These are phyloP conservation scores for Galaxias olidus DNA, from an alignment of 2,797 vertebrate genomes.

Conservation along the genomic window DNA sequence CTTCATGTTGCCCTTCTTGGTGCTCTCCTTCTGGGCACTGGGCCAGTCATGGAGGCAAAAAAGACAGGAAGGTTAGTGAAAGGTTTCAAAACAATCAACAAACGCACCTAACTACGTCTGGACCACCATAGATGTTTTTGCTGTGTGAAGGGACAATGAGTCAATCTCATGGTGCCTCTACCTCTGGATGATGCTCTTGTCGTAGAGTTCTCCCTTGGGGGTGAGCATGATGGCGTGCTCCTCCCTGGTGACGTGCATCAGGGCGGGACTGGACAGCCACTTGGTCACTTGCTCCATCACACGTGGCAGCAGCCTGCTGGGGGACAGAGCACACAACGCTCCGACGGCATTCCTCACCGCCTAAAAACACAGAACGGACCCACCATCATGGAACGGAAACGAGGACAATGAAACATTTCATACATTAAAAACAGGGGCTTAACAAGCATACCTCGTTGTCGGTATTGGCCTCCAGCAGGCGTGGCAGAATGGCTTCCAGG, in stretches of 20 bases:
- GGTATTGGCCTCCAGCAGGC: slow-evolving; percentile 75
- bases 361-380: slow-evolving; percentile 61
- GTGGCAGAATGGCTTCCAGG: slow-evolving; percentile 82
- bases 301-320: slow-evolving; percentile 83
- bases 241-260: slow-evolving; percentile 86
- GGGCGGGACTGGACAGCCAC: slow-evolving; percentile 78
- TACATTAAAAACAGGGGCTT: no score
- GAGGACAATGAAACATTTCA: background rate
- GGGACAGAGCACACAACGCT: slow-evolving; percentile 84
- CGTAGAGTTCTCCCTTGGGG: slow-evolving; percentile 88
- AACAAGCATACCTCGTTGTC: no score
- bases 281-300: slow-evolving; percentile 82
- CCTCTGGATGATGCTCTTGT: slow-evolving; percentile 95
- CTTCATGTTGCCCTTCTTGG: slow-evolving; percentile 95
- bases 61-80: background rate
- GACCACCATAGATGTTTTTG: background rate
- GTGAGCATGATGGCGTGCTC: slow-evolving; percentile 93
- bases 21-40: slow-evolving; percentile 92
- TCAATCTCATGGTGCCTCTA: slow-evolving; percentile 46
- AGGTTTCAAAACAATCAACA: background rate
- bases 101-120: background rate
- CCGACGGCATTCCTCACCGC: slow-evolving; percentile 89
- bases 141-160: background rate
- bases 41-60: slow-evolving; percentile 7
- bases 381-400: background rate